Evolutionary conservation across 2,888 invertebrate genomes (phyloP), one percentile per base, ranked within the genome.

Genomic region (Glyphotaelius pellucidus): DNA sequence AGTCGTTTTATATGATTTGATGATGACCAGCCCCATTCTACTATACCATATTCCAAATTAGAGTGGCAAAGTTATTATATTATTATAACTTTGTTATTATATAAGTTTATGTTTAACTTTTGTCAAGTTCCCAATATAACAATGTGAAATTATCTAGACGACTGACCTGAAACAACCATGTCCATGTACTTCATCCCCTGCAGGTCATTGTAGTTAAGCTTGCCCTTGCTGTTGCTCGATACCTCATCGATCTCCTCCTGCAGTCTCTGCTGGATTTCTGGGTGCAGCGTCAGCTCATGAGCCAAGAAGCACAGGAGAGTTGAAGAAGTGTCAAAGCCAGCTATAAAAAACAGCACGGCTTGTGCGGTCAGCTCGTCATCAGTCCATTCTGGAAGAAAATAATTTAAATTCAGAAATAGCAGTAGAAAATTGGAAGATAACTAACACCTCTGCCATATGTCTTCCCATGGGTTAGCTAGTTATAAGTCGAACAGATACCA

Each of bases 161-260:
- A n/a, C 67, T 67, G 25, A 96, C 96, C 96, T 94, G 96, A 96
- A 0, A 97, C 94, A 0, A 97, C 96, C 96, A 97, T 96, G 91
- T 97, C 97, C 95, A 97, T 94, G 31, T 87, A 97, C 30, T 95
- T 95, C 96, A 97, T 96, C 42, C 95, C 95, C 91, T 96, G 95
- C 0, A 97, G 94, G 0, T 95, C 95, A 52, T 96, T 96, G 93
- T 96, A 97, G 87, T 95, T 95, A 0, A 97, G 94, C n/a, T 95
- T 95, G 5, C 95, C 95, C 0, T 95, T 95, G 12, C 95, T 95
- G n/a, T 95, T 95, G 0, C 93, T 94, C 11, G 95, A 94, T 2
- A 95, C 95, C 31, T 96, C 95, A 30, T 94, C 95, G 52, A 97
- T 96, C 95, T 97, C 97, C 32, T 94, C 92, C 0, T 93, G 94